Evolutionary conservation across 2,113 vertebrate genomes (phyloP).

Genomic region (Rhinolophus ferrumequinum): DNA sequence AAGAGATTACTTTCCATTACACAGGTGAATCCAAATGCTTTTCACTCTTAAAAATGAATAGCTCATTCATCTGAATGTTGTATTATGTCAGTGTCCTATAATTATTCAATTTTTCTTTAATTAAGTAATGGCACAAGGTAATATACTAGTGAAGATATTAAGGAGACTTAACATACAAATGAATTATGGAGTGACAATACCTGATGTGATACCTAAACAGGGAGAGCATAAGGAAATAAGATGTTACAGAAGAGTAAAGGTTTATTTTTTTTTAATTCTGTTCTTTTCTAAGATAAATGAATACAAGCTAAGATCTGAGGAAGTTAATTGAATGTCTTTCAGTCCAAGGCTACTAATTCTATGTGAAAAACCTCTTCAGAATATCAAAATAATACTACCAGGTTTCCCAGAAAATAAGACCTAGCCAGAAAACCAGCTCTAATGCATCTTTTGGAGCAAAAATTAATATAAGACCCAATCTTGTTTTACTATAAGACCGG

Average conservation of each 20-base stretch:
- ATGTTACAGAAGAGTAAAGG: constrained; percentile 34
- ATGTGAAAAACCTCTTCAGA: background rate
- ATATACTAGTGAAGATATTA: constrained; percentile 49
- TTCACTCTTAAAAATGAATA: constrained; percentile 64
- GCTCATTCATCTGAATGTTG: constrained; percentile 68
- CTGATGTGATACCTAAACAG: background rate
- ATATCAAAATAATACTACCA: background rate
- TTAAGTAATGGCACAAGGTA: constrained; percentile 75
- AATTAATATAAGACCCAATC: too few species aligned
- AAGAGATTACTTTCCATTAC: constrained; percentile 54
- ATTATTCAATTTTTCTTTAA: constrained; percentile 74
- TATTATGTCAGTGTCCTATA: constrained; percentile 42
- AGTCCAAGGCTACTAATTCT: constrained; percentile 10
- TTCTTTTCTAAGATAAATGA: background rate
- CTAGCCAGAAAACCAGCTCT: too few species aligned
- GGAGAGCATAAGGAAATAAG: constrained; percentile 24
- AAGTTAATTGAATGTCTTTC: constrained; percentile 10
- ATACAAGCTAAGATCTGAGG: background rate
- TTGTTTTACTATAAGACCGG: too few species aligned
- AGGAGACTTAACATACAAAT: constrained; percentile 34
- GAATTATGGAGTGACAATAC: constrained; percentile 38
- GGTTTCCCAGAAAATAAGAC: too few species aligned
- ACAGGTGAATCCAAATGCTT: constrained; percentile 63
- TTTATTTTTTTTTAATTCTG: background rate
- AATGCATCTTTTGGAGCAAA: too few species aligned